Conservation (phyloP, 2,888 invertebrate genomes). For the Argynnis bischoffii region DNA sequence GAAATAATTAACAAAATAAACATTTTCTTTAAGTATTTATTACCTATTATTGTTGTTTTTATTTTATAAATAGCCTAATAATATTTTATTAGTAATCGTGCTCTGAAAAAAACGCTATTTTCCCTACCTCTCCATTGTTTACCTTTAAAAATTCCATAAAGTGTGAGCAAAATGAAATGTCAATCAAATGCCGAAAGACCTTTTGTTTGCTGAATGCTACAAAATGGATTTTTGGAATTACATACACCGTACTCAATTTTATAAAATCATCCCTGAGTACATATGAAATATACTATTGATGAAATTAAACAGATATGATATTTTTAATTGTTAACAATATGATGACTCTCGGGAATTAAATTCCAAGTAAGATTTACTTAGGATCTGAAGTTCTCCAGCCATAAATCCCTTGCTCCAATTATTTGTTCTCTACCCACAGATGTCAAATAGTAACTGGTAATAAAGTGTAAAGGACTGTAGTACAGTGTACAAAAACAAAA, state of each 20-base stretch:
- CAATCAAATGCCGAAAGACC: constrained; percentile 29
- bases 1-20: too few species aligned
- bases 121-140: not conserved
- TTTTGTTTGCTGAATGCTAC: constrained; percentile 26
- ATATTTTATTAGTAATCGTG: not conserved
- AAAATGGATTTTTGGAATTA: constrained; percentile 32
- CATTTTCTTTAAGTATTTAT: too few species aligned
- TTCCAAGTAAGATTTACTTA: constrained; percentile 71
- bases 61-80: not conserved
- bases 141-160: constrained; percentile 15
- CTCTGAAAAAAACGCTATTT: not conserved
- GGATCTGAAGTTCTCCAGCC: constrained; percentile 69
- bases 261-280: not conserved
- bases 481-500: constrained; percentile 17
- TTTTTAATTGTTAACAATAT: constrained; percentile 28
- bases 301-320: constrained; percentile 10
- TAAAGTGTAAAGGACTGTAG: constrained; percentile 31
- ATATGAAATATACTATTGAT: not conserved
- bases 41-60: not conserved
- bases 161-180: constrained; percentile 34
- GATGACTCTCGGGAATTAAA: constrained; percentile 51
- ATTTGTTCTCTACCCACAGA: constrained; percentile 61
- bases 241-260: constrained; percentile 22
- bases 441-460: constrained; percentile 54
- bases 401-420: constrained; percentile 71